A percentile compares a stretch with the other conserved stretches of the same genome.
Conservation (phyloP, 2,113 vertebrate species). For the Pygoscelis antarcticus region DNA sequence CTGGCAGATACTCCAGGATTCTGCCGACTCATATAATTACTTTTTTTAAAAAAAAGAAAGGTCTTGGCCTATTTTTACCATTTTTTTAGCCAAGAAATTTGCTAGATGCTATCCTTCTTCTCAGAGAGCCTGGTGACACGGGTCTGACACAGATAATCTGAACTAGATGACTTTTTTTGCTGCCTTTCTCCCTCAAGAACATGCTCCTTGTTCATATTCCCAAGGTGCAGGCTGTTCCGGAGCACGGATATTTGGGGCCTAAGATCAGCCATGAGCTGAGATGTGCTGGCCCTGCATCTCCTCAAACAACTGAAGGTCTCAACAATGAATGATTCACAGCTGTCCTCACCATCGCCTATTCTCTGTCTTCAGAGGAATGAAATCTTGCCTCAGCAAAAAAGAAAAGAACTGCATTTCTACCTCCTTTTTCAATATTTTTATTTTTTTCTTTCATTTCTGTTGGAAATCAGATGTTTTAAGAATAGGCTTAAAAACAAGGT, state of each 20-base stretch:
- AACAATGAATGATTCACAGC: neutral
- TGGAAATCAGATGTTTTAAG: slow-evolving; percentile 8
- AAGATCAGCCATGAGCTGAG: neutral
- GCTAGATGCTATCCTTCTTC: neutral
- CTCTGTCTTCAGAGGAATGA: slow-evolving; percentile 14
- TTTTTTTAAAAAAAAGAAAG: neutral
- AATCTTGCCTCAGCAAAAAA: neutral
- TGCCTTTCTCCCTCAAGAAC: neutral
- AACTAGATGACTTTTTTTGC: neutral
- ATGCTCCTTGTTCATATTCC: neutral
- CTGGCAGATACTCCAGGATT: neutral
- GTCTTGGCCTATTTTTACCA: neutral
- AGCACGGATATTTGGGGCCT: neutral
- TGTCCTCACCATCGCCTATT: slow-evolving; percentile 13
- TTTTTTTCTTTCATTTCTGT: slow-evolving; percentile 10
- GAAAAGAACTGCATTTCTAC: slow-evolving; percentile 26
- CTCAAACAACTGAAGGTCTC: neutral
- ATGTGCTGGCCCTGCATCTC: neutral
- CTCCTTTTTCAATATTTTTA: slow-evolving; percentile 24
- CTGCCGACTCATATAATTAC: neutral
- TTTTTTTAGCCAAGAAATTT: neutral
- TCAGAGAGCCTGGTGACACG: neutral
- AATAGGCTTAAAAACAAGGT: neutral
- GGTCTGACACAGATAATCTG: neutral
- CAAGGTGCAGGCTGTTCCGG: neutral